Conservation (phyloP, 2,113 vertebrate genomes). For the Regulus satrapa region DNA sequence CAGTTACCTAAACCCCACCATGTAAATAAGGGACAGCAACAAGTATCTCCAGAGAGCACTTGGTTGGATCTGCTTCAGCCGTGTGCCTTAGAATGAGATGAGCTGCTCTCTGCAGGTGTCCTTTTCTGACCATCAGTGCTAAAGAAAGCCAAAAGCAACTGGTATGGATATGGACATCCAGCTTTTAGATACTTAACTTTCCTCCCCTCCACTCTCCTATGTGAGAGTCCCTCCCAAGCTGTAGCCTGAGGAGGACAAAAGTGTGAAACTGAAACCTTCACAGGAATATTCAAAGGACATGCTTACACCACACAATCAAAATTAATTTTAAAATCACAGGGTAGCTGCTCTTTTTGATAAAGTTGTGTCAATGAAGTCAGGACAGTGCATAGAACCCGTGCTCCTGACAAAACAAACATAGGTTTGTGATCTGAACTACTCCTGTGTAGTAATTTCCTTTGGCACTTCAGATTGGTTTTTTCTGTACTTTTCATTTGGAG, state of each 20-base stretch:
- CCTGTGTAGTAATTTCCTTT: neutral
- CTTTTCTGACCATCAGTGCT: neutral
- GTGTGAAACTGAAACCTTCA: neutral
- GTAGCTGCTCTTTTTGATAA: neutral
- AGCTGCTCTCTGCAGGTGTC: neutral
- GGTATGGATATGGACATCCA: neutral
- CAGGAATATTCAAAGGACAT: neutral
- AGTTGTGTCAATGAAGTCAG: neutral
- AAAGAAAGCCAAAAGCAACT: neutral
- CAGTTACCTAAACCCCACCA: neutral
- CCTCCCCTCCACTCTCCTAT: neutral
- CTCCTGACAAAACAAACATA: neutral
- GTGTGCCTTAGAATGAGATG: neutral
- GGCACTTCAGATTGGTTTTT: neutral
- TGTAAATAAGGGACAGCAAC: neutral
- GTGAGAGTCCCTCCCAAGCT: neutral
- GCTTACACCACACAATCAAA: neutral
- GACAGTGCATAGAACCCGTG: rapidly evolving
- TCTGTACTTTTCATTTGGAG: neutral
- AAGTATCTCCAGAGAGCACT: neutral
- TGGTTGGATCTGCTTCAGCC: neutral
- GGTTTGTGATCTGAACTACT: neutral
- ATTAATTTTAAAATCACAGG: neutral
- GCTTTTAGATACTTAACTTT: neutral
- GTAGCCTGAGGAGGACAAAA: neutral